Conservation (phyloP, 2,113 vertebrate species). For the Lepidothrix coronata region DNA sequence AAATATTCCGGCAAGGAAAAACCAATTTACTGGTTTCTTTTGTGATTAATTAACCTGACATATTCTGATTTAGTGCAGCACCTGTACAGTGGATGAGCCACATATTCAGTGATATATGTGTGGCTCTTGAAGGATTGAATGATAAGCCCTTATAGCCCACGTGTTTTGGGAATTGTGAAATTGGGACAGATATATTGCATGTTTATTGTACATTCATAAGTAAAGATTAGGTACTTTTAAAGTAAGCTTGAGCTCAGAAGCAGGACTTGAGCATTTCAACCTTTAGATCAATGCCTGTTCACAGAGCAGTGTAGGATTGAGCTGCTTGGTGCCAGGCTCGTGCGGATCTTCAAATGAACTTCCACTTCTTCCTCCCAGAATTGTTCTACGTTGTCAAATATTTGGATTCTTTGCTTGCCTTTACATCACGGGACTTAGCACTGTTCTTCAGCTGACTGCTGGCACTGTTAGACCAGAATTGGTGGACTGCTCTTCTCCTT, state of each 20-base stretch:
- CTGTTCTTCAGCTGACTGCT: not conserved
- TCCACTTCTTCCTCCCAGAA: not conserved
- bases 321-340: not conserved
- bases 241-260: not conserved
- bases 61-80: not conserved
- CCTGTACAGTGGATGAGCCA: not conserved
- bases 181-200: no score
- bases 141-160: not conserved
- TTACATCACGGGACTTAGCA: not conserved
- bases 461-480: not conserved
- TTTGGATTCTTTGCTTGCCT: not conserved
- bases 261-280: not conserved
- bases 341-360: not conserved
- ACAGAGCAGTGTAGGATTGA: not conserved
- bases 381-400: not conserved
- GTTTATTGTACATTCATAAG: not conserved
- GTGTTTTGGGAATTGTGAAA: not conserved
- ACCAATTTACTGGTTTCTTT: not conserved
- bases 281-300: not conserved
- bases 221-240: not conserved
- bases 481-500: no score
- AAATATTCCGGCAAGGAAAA: not conserved
- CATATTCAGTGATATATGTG: not conserved
- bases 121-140: not conserved
- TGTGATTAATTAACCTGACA: not conserved